A percentile compares a stretch with the other conserved stretches of the same genome.
Evolutionary conservation across 1,140 invertebrate species (phyloP).

Genomic region (Drosophila guanche): DNA sequence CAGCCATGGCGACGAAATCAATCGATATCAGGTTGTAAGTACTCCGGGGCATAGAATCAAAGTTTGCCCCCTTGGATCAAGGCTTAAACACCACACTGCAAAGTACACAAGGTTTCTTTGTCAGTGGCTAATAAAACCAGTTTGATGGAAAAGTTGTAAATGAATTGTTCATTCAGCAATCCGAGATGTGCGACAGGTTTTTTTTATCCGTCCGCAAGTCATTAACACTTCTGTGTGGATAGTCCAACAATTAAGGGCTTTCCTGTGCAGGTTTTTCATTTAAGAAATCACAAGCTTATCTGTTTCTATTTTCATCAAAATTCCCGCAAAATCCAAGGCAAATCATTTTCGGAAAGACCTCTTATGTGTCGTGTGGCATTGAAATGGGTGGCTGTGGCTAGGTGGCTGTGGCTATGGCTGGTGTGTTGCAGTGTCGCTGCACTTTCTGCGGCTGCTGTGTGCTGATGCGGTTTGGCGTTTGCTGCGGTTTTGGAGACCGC

Average conservation of each 20-base stretch:
- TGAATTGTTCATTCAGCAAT: constrained; percentile 23
- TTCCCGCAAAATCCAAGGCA: too few species aligned
- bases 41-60: constrained; percentile 19
- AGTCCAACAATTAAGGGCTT: too few species aligned
- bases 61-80: constrained; percentile 8
- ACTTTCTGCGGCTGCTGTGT: constrained; percentile 21
- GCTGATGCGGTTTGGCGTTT: constrained; percentile 30
- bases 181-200: constrained; percentile 9
- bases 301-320: too few species aligned
- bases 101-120: background rate
- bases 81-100: background rate
- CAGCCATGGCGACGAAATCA: constrained; percentile 49
- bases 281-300: too few species aligned
- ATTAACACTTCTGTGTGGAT: constrained; percentile 34
- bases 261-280: too few species aligned
- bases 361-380: constrained; percentile 7
- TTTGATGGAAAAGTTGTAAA: constrained; percentile 28
- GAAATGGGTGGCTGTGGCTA: constrained; percentile 6
- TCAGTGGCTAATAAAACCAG: constrained; percentile 10
- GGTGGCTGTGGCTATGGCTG: background rate
- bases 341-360: too few species aligned
- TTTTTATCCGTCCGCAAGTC: constrained; percentile 15
- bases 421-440: background rate
- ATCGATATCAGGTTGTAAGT: constrained; percentile 44
- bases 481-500: constrained; percentile 22